Evolutionary conservation across 2,797 vertebrate genomes (phyloP).

Genomic region (Diceros bicornis): DNA sequence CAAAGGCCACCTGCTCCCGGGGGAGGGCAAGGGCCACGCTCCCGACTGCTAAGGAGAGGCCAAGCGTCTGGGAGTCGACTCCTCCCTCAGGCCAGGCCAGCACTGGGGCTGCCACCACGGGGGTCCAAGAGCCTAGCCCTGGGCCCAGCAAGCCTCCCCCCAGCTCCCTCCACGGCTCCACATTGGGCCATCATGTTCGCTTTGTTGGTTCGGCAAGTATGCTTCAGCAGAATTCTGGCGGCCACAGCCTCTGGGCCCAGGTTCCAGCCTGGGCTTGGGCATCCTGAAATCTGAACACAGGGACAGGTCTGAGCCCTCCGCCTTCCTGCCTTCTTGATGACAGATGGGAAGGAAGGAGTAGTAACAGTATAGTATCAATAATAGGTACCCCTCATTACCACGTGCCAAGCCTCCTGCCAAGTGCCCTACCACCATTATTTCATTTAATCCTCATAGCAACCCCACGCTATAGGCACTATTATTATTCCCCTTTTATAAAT

Average conservation of each 20-base stretch:
- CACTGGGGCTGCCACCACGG: background rate
- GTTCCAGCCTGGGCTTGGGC: background rate
- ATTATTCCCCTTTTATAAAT: background rate
- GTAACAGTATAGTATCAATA: background rate
- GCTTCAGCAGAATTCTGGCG: background rate
- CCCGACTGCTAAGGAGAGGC: background rate
- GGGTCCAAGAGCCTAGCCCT: background rate
- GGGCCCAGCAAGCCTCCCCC: background rate
- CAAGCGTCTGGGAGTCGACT: background rate
- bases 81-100: background rate
- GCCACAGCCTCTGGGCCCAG: background rate
- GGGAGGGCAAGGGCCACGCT: slow-evolving; percentile 80
- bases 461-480: background rate
- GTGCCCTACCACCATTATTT: background rate
- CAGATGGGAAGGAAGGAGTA: background rate
- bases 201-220: background rate
- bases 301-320: background rate
- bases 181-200: background rate
- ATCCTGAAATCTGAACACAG: background rate
- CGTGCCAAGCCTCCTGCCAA: background rate
- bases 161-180: background rate
- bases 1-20: slow-evolving; percentile 82
- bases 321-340: background rate
- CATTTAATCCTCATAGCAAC: background rate
- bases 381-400: background rate